phyloP scores from a whole-genome alignment of 1,140 invertebrate genomes.

The Gerris buenoi region DNA sequence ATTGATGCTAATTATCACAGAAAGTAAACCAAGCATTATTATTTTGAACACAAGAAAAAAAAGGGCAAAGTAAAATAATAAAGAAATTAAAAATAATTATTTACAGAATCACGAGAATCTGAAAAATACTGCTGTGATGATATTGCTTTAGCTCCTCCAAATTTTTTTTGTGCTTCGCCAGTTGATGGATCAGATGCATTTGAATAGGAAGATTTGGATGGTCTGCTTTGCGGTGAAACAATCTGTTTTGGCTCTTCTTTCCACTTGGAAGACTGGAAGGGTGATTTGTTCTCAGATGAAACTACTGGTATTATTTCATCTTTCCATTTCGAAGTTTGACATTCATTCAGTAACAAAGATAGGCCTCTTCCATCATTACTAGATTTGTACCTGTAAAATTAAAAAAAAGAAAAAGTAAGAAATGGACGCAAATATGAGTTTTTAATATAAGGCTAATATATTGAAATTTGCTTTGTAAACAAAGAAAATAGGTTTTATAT shows the following conservation, averaged over 20 bases:
- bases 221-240: neutral
- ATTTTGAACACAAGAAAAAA: no score
- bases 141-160: constrained; percentile 90
- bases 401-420: neutral
- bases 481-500: neutral
- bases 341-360: neutral
- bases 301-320: no score
- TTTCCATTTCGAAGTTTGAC: neutral
- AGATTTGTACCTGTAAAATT: constrained; percentile 12
- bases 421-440: neutral
- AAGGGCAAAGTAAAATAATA: no score
- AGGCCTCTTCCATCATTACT: neutral
- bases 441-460: neutral
- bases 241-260: neutral
- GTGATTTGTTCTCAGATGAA: no score
- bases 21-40: no score
- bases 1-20: no score
- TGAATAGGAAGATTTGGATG: neutral
- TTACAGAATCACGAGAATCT: constrained; percentile 34
- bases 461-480: neutral
- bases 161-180: constrained; percentile 79
- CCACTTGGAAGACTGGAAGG: neutral
- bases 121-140: constrained; percentile 93
- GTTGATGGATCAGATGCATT: constrained; percentile 1
- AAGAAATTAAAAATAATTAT: no score